phyloP scores from a whole-genome alignment of 2,797 vertebrate genomes.

The Amniataba percoides region DNA sequence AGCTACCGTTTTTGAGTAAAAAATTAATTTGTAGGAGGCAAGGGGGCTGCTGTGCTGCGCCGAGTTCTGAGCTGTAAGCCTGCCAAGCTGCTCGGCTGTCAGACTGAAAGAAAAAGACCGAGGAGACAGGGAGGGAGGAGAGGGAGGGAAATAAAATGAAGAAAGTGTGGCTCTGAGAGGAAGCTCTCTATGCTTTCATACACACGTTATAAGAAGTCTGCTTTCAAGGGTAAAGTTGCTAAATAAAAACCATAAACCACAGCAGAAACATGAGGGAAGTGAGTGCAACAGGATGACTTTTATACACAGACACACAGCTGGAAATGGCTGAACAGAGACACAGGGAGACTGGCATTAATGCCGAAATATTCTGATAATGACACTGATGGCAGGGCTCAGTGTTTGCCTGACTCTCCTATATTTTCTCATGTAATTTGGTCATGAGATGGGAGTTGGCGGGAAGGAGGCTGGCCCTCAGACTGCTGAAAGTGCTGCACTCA shows the following conservation, averaged over 20 bases:
- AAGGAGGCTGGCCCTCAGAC: conserved; percentile 63
- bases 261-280: neutral
- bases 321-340: neutral
- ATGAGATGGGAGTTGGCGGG: conserved; percentile 52
- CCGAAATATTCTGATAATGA: conserved; percentile 19
- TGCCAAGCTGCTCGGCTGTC: conserved; percentile 81
- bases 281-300: neutral
- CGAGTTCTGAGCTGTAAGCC: conserved; percentile 73
- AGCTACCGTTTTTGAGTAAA: conserved; percentile 69
- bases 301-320: neutral
- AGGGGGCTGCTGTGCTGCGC: conserved; percentile 68
- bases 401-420: conserved; percentile 12
- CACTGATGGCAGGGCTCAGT: conserved; percentile 5
- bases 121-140: conserved; percentile 50
- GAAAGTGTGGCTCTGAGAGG: conserved; percentile 72
- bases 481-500: conserved; percentile 82
- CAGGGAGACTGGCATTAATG: conserved; percentile 8
- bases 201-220: conserved; percentile 2
- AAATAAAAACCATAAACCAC: conserved; percentile 61
- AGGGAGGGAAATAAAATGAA: conserved; percentile 60
- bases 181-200: conserved; percentile 46
- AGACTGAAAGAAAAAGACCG: conserved; percentile 57
- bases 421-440: conserved; percentile 49
- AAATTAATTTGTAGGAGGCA: conserved; percentile 78
- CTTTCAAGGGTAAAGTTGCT: conserved; percentile 39